Evolutionary conservation across 2,797 vertebrate species (phyloP).

Genomic region (Cichlasoma orientale): DNA sequence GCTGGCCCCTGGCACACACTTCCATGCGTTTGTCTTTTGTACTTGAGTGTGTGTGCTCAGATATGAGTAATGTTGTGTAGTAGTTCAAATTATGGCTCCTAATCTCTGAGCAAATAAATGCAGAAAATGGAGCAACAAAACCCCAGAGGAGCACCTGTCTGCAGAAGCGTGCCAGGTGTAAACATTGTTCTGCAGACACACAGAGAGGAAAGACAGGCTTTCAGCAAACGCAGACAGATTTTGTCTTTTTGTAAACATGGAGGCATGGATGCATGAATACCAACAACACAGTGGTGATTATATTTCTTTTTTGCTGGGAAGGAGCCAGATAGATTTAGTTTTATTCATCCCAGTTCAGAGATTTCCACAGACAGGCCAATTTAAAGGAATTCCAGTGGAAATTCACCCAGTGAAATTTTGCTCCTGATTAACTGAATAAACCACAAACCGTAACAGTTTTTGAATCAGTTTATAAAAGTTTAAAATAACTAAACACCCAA

Average conservation of each 20-base stretch:
- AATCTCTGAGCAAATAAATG: constrained; percentile 82
- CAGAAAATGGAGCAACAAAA: constrained; percentile 70
- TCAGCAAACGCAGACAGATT: constrained; percentile 39
- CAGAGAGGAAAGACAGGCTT: constrained; percentile 42
- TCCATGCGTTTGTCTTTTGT: constrained; percentile 60
- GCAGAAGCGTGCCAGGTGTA: constrained; percentile 81
- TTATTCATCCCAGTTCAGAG: neutral
- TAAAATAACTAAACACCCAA: neutral
- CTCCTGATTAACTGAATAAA: neutral
- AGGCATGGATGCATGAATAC: constrained; percentile 6
- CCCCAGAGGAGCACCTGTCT: constrained; percentile 79
- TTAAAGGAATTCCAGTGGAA: neutral
- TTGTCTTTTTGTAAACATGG: constrained; percentile 28
- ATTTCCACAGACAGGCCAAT: neutral
- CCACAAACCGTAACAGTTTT: neutral
- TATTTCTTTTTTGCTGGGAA: neutral
- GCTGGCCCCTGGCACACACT: constrained; percentile 42
- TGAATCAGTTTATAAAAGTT: neutral
- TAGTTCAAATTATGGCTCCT: constrained; percentile 72
- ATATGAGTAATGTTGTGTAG: constrained; percentile 75
- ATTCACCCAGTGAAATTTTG: neutral
- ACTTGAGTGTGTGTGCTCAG: constrained; percentile 58
- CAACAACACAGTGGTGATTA: neutral
- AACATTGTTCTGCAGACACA: constrained; percentile 69
- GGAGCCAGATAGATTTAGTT: neutral